A percentile compares a stretch with the other conserved stretches of the same genome.
phyloP scores from a whole-genome alignment of 2,797 vertebrate genomes.

The Acanthiza pusilla region DNA sequence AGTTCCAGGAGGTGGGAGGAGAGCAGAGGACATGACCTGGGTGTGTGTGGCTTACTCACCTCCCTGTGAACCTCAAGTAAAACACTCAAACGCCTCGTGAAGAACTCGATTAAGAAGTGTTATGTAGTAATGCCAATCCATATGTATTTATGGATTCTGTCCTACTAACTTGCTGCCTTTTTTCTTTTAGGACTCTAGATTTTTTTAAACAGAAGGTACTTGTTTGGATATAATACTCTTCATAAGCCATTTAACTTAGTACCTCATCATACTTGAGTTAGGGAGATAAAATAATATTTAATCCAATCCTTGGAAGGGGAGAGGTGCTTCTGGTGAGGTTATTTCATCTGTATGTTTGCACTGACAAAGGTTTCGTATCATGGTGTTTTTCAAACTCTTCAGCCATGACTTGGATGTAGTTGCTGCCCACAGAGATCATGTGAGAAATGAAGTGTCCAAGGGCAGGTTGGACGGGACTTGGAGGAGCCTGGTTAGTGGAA shows the following conservation, averaged over 20 bases:
- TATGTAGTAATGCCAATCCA: not conserved
- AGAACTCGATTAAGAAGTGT: not conserved
- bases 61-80: not conserved
- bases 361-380: not conserved
- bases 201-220: not conserved
- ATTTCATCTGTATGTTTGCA: not conserved
- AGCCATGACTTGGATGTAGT: not conserved
- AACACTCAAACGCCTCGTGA: not conserved
- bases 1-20: constrained; percentile 13
- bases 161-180: not conserved
- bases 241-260: not conserved
- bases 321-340: not conserved
- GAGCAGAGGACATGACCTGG: constrained; percentile 1
- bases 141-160: not conserved
- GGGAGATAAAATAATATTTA: not conserved
- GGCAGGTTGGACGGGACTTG: not conserved
- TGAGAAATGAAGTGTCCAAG: not conserved
- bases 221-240: not conserved
- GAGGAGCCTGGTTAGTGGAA: not conserved
- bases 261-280: not conserved
- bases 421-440: not conserved
- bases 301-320: not conserved
- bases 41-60: not conserved
- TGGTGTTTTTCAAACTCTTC: not conserved
- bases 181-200: not conserved